phyloP scores from a whole-genome alignment of 2,888 invertebrate genomes.

The Lepidocyrtinus sp. region DNA sequence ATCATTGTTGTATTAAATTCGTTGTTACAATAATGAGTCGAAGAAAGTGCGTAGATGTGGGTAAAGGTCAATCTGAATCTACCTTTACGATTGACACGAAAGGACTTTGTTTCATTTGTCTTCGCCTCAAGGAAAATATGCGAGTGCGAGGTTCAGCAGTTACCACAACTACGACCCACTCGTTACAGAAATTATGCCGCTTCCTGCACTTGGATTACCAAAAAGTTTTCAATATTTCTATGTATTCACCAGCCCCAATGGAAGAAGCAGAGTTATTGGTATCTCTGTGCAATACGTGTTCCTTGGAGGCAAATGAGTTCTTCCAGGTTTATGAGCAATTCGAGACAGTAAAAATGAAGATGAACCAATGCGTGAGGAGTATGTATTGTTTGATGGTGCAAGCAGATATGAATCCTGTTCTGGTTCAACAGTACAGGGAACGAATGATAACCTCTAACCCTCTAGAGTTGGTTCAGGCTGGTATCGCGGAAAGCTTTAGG shows the following conservation, averaged over 20 bases:
- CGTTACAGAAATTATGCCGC: not conserved
- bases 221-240: constrained; percentile 31
- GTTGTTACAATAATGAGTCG: no score
- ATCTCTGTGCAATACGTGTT: constrained; percentile 13
- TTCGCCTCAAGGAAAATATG: constrained; percentile 1
- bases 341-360: not conserved
- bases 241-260: no score
- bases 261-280: constrained; percentile 2
- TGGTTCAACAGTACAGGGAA: not conserved
- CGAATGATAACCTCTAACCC: constrained; percentile 6
- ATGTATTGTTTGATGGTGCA: constrained; percentile 6
- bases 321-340: constrained; percentile 12
- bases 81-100: constrained; percentile 21
- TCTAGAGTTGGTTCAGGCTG: constrained; percentile 20
- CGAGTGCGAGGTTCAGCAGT: not conserved
- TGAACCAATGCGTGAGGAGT: not conserved
- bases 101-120: constrained; percentile 28
- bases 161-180: not conserved
- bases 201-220: constrained; percentile 15
- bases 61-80: no score
- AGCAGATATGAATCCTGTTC: not conserved
- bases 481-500: constrained; percentile 34
- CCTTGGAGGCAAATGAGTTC: constrained; percentile 9
- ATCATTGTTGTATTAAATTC: no score
- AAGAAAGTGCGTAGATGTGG: no score